Evolutionary conservation across 2,888 invertebrate genomes (phyloP), one percentile per base, ranked within the genome.

Genomic region (Apamea monoglypha): DNA sequence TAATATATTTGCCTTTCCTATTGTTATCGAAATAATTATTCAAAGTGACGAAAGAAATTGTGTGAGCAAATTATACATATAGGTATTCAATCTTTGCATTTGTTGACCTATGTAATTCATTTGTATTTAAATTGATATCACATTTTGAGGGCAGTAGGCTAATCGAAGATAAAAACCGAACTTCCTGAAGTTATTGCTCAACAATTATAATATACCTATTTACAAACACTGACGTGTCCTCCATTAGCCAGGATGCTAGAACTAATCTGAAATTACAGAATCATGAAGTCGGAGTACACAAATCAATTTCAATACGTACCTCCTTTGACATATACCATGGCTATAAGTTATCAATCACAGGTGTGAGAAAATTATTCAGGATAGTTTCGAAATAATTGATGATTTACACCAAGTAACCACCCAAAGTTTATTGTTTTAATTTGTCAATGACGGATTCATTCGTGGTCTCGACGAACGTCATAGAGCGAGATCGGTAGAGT

Each of bases 301-400:
- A 69, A 61, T 47, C 8, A 76, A 44, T 36, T 29, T 53, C 0
- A 47, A 29, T 76, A 77, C 86, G 82, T 91, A 94, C 95, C 94
- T 89, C 91, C 92, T 90, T 92, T 94, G 16, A 95, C 91, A 78
- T 95, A 95, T 25, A 94, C 95, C 95, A 95, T 95, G 25, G 61
- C 85, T 74, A 36, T 40, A 25, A 32, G n/a, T 21, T 64, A 64
- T 10, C n/a, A 63, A 72, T 76, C 36, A 76, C 63, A 63, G 53
- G 10, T 29, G 10, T 67, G 21, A 1, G 25, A 40, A 74, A 70
- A 50, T 71, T 50, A 71, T 74, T 50, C 18, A 14, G n/a, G 18
- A 44, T 25, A 56, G 18, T 66, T 40, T 47, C 18, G 25, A 70
- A 74, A 16, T 63, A 64, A 10, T n/a, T 71, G 12, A 59, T 21